Evolutionary conservation across 2,113 vertebrate genomes (phyloP).

Genomic region (Xenopus laevis): DNA sequence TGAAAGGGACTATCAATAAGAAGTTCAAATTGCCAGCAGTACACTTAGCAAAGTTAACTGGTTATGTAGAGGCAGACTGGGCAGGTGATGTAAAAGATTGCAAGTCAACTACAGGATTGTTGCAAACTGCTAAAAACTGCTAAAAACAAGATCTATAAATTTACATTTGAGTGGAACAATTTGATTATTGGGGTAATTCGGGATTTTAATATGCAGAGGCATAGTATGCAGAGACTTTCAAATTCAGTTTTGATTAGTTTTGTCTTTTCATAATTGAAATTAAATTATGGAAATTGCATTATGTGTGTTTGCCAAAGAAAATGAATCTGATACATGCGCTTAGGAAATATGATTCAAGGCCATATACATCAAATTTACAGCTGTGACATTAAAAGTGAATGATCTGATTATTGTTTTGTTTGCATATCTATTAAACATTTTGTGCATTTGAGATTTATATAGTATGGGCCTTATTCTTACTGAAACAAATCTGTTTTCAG

Average conservation of each 20-base stretch:
- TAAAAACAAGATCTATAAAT: no score
- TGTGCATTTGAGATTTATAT: no score
- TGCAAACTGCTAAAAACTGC: no score
- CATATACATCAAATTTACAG: neutral
- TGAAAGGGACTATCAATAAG: no score
- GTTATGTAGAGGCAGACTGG: no score
- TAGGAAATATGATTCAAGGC: neutral
- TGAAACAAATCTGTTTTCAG: no score
- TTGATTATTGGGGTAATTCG: neutral
- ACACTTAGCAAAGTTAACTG: no score
- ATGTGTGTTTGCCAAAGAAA: neutral
- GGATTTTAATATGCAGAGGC: neutral
- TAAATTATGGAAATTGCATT: neutral
- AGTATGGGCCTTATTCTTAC: no score
- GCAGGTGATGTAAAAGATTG: no score
- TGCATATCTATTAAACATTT: neutral
- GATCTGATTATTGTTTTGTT: neutral
- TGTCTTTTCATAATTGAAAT: neutral
- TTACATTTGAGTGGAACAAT: neutral
- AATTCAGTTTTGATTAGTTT: neutral
- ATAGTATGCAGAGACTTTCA: neutral
- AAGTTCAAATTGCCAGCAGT: no score
- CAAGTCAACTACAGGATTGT: no score
- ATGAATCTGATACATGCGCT: neutral
- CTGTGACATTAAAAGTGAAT: neutral